These are phyloP conservation scores for Odontothrips loti DNA, from an alignment of 2,888 invertebrate species.

Conservation along the genomic window DNA sequence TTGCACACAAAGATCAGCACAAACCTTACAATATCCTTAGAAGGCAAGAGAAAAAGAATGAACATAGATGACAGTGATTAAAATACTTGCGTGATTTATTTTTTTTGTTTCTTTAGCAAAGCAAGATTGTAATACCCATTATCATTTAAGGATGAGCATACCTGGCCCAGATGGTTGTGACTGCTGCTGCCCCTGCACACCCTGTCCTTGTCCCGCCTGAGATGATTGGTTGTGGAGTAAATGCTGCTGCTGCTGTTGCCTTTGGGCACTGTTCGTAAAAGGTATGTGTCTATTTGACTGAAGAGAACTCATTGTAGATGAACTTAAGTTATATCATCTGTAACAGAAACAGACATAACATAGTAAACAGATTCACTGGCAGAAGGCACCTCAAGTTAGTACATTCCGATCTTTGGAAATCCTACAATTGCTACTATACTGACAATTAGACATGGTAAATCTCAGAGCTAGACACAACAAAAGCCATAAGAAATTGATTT, in stretches of 20 bases:
- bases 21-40: slow-evolving; percentile 8
- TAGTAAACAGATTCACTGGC: background rate
- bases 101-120: background rate
- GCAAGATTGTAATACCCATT: too few species aligned
- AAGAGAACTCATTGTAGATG: background rate
- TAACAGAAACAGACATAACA: background rate
- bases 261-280: background rate
- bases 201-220: background rate
- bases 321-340: background rate
- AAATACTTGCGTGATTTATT: background rate
- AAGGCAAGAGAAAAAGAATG: background rate
- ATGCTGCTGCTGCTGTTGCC: background rate
- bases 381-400: background rate
- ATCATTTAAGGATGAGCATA: background rate
- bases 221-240: background rate
- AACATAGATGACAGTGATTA: background rate
- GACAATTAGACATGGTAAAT: background rate
- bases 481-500: background rate
- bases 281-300: background rate
- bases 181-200: background rate
- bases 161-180: background rate
- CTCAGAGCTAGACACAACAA: background rate
- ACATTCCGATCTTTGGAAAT: background rate
- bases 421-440: background rate
- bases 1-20: background rate